phyloP scores from a whole-genome alignment of 2,888 invertebrate species.

The Drosophila atroscutellata region DNA sequence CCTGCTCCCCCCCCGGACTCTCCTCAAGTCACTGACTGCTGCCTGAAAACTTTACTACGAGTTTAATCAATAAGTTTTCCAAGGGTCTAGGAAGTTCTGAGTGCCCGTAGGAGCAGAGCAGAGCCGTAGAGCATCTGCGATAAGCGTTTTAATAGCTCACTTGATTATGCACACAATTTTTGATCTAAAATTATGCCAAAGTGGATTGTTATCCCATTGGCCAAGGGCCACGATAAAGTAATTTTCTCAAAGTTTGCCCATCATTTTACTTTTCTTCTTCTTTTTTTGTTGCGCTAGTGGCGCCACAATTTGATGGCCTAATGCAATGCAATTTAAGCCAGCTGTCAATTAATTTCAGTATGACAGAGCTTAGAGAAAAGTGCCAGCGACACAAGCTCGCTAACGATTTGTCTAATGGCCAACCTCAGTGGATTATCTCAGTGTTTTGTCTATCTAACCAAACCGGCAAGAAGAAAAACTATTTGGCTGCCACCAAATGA shows the following conservation, averaged over 20 bases:
- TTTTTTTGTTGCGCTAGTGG: neutral
- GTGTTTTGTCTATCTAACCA: constrained; percentile 35
- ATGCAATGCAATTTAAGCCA: constrained; percentile 55
- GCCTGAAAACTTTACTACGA: constrained; percentile 47
- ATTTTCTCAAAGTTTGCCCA: constrained; percentile 43
- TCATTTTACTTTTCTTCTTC: too few species aligned
- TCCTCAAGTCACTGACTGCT: constrained; percentile 7
- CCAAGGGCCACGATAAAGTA: constrained; percentile 56
- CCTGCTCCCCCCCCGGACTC: neutral
- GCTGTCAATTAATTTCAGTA: constrained; percentile 63
- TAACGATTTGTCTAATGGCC: constrained; percentile 22
- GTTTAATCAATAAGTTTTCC: constrained; percentile 74
- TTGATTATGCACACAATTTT: constrained; percentile 56
- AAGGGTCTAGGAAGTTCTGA: constrained; percentile 46
- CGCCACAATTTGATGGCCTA: constrained; percentile 30
- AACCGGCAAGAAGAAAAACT: constrained; percentile 26
- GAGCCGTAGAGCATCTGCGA: constrained; percentile 35
- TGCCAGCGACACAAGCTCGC: constrained; percentile 20
- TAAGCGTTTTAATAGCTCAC: constrained; percentile 73
- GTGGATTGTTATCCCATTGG: constrained; percentile 63
- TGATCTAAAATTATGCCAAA: constrained; percentile 68
- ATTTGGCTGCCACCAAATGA: constrained; percentile 31
- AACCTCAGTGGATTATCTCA: constrained; percentile 32
- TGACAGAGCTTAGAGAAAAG: constrained; percentile 26
- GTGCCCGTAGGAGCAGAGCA: constrained; percentile 26